Conservation (phyloP, 2,797 vertebrate species). For the Cuculus canorus region DNA sequence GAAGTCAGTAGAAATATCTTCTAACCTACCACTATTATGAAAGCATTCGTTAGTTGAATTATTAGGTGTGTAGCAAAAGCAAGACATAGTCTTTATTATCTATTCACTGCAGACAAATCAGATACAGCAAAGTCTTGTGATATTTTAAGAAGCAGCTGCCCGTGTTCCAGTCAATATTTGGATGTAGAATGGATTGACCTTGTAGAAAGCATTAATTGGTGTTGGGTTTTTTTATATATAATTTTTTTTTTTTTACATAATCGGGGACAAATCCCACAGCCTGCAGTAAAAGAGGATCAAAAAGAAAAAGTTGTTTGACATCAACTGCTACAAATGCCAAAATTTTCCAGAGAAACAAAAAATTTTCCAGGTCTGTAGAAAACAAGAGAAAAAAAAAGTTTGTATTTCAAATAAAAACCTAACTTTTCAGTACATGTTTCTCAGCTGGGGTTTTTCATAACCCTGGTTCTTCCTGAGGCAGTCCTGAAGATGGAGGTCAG, state of each 20-base stretch:
- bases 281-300: background rate
- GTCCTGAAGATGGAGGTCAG: accelerated
- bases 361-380: background rate
- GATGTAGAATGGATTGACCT: background rate
- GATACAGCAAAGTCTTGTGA: background rate
- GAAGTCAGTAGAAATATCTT: background rate
- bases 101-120: background rate
- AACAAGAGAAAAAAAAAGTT: accelerated
- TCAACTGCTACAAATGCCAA: background rate
- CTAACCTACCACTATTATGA: background rate
- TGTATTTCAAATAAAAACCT: background rate
- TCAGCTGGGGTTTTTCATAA: background rate
- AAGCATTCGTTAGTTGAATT: background rate
- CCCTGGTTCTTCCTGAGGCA: background rate
- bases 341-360: too few relatives aligned
- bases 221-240: too few relatives aligned
- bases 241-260: background rate
- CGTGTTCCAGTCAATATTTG: background rate
- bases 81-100: background rate
- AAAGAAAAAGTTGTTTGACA: background rate
- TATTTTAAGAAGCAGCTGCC: background rate
- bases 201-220: background rate
- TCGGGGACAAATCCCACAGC: background rate
- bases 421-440: background rate
- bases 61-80: background rate